A percentile compares a stretch with the other conserved stretches of the same genome.
Evolutionary conservation across 2,888 invertebrate species (phyloP).

Genomic region (Marronus borbonicus): DNA sequence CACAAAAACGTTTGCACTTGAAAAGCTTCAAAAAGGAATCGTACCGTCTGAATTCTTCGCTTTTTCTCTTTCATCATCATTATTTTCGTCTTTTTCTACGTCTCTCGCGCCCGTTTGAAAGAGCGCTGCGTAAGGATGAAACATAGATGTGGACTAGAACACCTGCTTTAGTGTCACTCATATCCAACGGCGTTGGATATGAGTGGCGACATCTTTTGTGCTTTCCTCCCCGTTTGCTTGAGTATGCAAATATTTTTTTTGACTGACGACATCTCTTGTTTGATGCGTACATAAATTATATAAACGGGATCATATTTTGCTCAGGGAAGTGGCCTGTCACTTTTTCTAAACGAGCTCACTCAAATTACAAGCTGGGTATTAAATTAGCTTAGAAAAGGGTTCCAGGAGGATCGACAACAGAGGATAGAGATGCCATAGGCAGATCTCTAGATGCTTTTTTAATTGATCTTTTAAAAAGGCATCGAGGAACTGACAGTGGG

Average conservation of each 20-base stretch:
- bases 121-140: slow-evolving; percentile 21
- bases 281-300: slow-evolving; percentile 37
- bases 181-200: slow-evolving; percentile 22
- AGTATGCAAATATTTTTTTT: slow-evolving; percentile 39
- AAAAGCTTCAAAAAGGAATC: slow-evolving; percentile 30
- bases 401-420: too few species aligned
- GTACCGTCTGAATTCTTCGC: slow-evolving; percentile 31
- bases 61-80: slow-evolving; percentile 2
- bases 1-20: slow-evolving; percentile 43
- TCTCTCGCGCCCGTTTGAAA: neutral
- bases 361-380: neutral
- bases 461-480: too few species aligned
- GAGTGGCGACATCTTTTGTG: slow-evolving; percentile 36
- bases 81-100: slow-evolving; percentile 10
- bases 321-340: neutral
- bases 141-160: slow-evolving; percentile 32
- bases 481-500: too few species aligned
- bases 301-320: neutral
- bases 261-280: slow-evolving; percentile 34
- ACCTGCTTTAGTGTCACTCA: slow-evolving; percentile 43
- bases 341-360: neutral
- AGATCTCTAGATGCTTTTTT: too few species aligned
- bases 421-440: too few species aligned
- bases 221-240: neutral
- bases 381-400: neutral